Conservation (phyloP, 2,888 invertebrate species). For the Pollenia labialis region DNA sequence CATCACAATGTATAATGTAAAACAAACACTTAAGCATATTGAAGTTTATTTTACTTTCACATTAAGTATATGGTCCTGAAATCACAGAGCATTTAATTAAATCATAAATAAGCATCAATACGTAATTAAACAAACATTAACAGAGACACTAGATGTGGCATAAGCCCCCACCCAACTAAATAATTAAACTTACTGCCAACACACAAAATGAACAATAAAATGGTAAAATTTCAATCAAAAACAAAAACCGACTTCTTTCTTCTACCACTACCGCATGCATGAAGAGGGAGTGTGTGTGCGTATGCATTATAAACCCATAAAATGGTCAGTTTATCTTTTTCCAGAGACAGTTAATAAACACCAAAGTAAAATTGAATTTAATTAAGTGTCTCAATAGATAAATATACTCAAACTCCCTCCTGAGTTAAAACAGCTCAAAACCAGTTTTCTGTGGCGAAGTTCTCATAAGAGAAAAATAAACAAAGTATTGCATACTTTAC, state of each 20-base stretch:
- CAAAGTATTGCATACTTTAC: conserved; percentile 57
- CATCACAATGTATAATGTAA: conserved; percentile 52
- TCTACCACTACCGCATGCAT: not conserved
- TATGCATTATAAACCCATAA: conserved; percentile 40
- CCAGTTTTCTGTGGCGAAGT: not conserved
- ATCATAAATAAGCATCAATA: conserved; percentile 76
- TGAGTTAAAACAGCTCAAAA: not conserved
- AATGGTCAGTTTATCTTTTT: conserved; percentile 70
- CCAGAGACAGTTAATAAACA: conserved; percentile 70
- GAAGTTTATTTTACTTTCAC: conserved; percentile 55
- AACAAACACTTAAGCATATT: conserved; percentile 67
- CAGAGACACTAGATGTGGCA: conserved; percentile 57
- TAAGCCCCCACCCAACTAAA: conserved; percentile 7
- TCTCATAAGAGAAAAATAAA: conserved; percentile 60
- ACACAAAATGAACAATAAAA: conserved; percentile 70
- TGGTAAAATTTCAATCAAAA: conserved; percentile 68
- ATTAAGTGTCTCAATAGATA: conserved; percentile 72
- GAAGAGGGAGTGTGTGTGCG: not conserved
- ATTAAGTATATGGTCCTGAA: conserved; percentile 39
- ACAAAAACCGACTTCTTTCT: conserved; percentile 56
- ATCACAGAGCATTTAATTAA: conserved; percentile 76
- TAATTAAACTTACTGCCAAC: conserved; percentile 35
- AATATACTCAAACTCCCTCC: conserved; percentile 33
- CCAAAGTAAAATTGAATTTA: conserved; percentile 73
- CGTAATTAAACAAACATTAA: conserved; percentile 76